Evolutionary conservation across 2,113 vertebrate genomes (phyloP), one percentile per base, ranked within the genome.

Genomic region (Ifrita kowaldi): DNA sequence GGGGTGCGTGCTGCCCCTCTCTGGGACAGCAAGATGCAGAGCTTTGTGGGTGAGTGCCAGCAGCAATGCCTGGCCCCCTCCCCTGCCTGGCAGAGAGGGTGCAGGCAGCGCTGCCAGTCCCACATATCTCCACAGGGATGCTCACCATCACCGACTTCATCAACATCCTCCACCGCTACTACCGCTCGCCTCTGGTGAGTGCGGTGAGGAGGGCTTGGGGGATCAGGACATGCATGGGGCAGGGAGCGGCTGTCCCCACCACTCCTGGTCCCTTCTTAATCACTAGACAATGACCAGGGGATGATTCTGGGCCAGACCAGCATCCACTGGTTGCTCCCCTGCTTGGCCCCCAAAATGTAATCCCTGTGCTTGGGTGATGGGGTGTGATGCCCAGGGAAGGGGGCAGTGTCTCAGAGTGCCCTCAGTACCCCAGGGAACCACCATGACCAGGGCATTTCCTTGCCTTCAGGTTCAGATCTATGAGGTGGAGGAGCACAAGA

Each of bases 121-220:
- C 65, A 16, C 1, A 0, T 69, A 9, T 94, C 86, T 84, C 76
- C 1, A 1, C 97, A 99, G 99, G 99, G 26, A 99, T 99, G 99
- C 98, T 99, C 97, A 99, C 99, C 35, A 99, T 99, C 97, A 99
- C 99, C 1, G 99, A 99, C 96, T 99, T 99, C 97, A 99, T 99
- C 98, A 98, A 99, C 96, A 99, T 99, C 95, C 98, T 99, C 33
- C 99, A 99, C 55, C 98, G 98, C 63, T 99, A 99, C 96, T 99
- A 99, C 97, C 99, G 97, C 59, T 99, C 99, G 0, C 99, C 99
- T 3, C 53, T 99, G 99, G 99, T 99, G 97, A 98, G 99, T 93
- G 59, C 4, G 1, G 3, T 0, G 1, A n/a, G 67, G 41, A 41
- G 10, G 18, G 23, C 26, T 20, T 2, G 2, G 15, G 26, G 56